Base-by-base conservation (phyloP, 1,140 invertebrate species). In the Planococcus citri region DNA sequence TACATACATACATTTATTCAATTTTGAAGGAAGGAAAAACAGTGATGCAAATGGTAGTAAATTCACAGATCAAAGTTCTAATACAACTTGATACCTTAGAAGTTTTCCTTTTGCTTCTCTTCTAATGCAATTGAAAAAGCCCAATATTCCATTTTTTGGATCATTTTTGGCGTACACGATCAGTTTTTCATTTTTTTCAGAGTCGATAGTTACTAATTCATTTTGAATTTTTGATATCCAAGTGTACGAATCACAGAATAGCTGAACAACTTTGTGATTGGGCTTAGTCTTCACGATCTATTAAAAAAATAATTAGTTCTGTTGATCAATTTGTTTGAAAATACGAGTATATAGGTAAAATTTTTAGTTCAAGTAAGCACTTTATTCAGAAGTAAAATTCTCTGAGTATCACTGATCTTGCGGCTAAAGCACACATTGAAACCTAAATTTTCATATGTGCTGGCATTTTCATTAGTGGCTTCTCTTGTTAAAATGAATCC, bases 121-220 rank as follows among this genome's bases (percentile, higher is more conserved):
- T 71, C 85, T 79, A 0, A 91, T 72, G 74, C 88, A 91, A 68
- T 90, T 90, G 0, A 87, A 82, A 20, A 97, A 78, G 12, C 95
- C 95, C 22, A 96, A 74, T 21, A 95, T 79, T 25, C 95, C 95
- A 79, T 83, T 90, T 1, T 83, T 77, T n/a, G 77, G 77, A 71
- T 87, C 84, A 71, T 83, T 82, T 77, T 86, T 82, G 6, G 81
- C 79, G 57, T 85, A 83, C 0, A 88, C 73, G 6, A 88, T 75
- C 20, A 86, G 73, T 73, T 75, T 75, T 14, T 73, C 29, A 1
- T 70, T 69, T 57, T 74, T 73, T 33, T 76, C 73, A 61, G 81
- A 77, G 60, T 82, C 79, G 1, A 79, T 78, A 73, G 82, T 81
- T 72, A 84, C 82, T 1, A 85, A n/a, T n/a, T n/a, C n/a, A n/a